Percentiles rank a stretch among this genome's conserved stretches.
Conservation (phyloP, 2,113 vertebrate genomes). For the Haemorhous mexicanus region DNA sequence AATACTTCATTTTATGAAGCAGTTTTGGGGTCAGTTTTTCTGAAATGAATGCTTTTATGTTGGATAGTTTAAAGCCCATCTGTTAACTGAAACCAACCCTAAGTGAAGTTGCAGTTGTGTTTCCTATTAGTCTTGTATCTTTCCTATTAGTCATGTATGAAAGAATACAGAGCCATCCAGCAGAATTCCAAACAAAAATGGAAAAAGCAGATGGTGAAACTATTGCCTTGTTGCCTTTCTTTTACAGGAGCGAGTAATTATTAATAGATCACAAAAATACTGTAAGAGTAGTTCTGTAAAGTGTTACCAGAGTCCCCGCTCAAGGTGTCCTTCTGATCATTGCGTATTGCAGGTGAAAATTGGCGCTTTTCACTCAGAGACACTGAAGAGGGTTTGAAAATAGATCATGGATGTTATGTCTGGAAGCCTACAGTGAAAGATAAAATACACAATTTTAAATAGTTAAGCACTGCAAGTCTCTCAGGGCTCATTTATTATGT, state of each 20-base stretch:
- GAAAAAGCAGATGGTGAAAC: slow-evolving; percentile 73
- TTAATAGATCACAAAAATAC: slow-evolving; percentile 58
- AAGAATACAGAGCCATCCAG: slow-evolving; percentile 71
- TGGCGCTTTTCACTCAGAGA: slow-evolving; percentile 49
- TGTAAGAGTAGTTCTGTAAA: slow-evolving; percentile 1
- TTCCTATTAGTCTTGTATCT: slow-evolving; percentile 79
- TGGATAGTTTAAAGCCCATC: slow-evolving; percentile 78
- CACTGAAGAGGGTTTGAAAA: slow-evolving; percentile 43
- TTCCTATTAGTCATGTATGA: slow-evolving; percentile 79
- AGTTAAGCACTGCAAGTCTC: slow-evolving; percentile 53
- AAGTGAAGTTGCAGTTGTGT: slow-evolving; percentile 72
- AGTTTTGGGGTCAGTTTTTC: slow-evolving; percentile 73
- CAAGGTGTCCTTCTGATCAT: slow-evolving; percentile 37
- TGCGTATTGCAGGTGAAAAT: slow-evolving; percentile 45
- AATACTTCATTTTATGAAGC: slow-evolving; percentile 78
- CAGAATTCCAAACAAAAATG: slow-evolving; percentile 67
- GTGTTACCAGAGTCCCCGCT: background rate
- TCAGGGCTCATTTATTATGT: slow-evolving; percentile 71
- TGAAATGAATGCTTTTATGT: slow-evolving; percentile 78
- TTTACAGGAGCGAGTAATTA: slow-evolving; percentile 64
- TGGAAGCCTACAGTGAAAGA: slow-evolving; percentile 56
- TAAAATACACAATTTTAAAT: slow-evolving; percentile 65
- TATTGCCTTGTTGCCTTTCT: slow-evolving; percentile 52
- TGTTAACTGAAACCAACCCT: slow-evolving; percentile 78
- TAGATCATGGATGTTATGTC: slow-evolving; percentile 45